Evolutionary conservation across 2,113 vertebrate species (phyloP), one percentile per base, ranked within the genome.

Genomic region (Camelus dromedarius): DNA sequence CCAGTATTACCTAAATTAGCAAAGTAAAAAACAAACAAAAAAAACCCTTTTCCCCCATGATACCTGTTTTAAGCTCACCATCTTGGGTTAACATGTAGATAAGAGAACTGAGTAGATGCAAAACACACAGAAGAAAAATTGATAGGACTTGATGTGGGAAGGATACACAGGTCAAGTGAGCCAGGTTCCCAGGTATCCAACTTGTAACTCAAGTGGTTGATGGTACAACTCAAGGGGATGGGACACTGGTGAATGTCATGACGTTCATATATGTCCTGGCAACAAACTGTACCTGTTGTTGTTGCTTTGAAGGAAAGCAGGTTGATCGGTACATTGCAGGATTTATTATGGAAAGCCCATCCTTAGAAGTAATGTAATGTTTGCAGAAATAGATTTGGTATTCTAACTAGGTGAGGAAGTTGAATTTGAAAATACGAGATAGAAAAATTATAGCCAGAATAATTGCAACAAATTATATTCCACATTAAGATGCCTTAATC

Each of bases 391-490:
- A 91, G 11, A 80, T 84, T 93, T 89, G 38, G 9, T 89, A 75
- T 76, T 84, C 22, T 56, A 76, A 10, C 22, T 88, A 64, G 26
- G 54, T 89, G 52, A 97, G 18, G 30, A 96, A 76, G 83, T 77
- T 16, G 18, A 94, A 91, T 95, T 94, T 85, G 26, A 89, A 54
- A 91, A 50, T 67, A 20, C 42, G 46, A 91, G 22, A 18, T 60
- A 62, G n/a, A 76, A 69, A 88, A 96, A 95, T 64, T 73, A 58
- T 15, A 96, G 35, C 4, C 8, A 88, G 18, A 81, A 93, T 75
- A 96, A 96, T 89, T 93, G 97, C 14, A 96, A 77, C 32, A 92
- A 70, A 82, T 95, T 94, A 42, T 77, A 81, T 73, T 90, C 22
- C 14, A 30, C 48, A 56, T 90, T 32, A 95, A 94, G 50, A 58